These are phyloP conservation scores for Phoeniculus purpureus DNA, from an alignment of 2,797 vertebrate species.

Conservation along the genomic window DNA sequence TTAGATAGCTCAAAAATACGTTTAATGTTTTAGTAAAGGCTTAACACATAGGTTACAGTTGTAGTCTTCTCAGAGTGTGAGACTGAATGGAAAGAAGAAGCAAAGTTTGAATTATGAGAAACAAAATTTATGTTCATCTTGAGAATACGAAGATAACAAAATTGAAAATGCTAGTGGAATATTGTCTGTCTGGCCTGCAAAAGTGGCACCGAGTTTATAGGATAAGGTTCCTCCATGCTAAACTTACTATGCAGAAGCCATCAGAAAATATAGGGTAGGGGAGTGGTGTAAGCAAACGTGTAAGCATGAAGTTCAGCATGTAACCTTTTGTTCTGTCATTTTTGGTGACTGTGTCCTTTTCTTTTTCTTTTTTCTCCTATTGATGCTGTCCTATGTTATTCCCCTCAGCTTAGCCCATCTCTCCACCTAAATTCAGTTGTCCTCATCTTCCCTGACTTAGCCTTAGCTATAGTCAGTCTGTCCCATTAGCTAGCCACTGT, in stretches of 20 bases:
- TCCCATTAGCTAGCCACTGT: slow-evolving; percentile 12
- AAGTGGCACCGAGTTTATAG: background rate
- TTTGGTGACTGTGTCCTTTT: slow-evolving; percentile 63
- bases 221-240: background rate
- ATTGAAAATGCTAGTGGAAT: background rate
- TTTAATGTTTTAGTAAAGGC: background rate
- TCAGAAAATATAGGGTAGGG: background rate
- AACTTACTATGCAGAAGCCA: background rate
- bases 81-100: background rate
- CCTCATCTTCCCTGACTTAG: slow-evolving; percentile 26
- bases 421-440: slow-evolving; percentile 8
- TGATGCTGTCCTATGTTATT: slow-evolving; percentile 56
- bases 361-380: slow-evolving; percentile 62
- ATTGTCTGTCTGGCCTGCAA: background rate
- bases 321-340: slow-evolving; percentile 47
- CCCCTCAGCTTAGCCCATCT: slow-evolving; percentile 39
- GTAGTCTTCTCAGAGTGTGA: background rate
- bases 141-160: background rate
- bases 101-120: background rate
- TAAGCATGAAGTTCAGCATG: slow-evolving; percentile 47
- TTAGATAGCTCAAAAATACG: background rate
- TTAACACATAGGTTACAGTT: background rate
- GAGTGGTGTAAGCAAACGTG: background rate
- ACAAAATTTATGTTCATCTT: background rate
- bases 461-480: slow-evolving; percentile 13